Evolutionary conservation across 1,140 invertebrate genomes (phyloP), one percentile per base, ranked within the genome.

Genomic region (Drosophila mojavensis): DNA sequence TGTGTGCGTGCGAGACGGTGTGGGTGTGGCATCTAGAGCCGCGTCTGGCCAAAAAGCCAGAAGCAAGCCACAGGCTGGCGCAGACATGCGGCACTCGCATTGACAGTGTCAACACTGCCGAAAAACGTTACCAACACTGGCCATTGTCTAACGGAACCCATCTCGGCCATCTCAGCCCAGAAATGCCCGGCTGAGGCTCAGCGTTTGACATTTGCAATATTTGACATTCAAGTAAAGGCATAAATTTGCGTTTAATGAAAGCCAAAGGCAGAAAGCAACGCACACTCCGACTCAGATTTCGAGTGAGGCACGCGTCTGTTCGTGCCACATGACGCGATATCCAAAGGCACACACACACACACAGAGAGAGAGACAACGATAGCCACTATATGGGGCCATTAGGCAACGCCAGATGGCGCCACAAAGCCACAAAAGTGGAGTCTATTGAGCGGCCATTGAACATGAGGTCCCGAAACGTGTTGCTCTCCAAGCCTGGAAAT

Each of bases 161-260:
- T 71, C 68, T 72, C 60, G 50, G 30, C 45, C 59, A 17, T 17
- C 59, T 53, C 53, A 36, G 70, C 43, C 43, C 43, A 6, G n/a
- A 17, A 17, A 17, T 17, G 20, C 20, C n/a, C 43, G 5, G 43
- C 43, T 9, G n/a, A 15, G 51, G 70, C 43, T 61, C 43, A 60
- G 65, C 78, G 63, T 81, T 83, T 83, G 82, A 84, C 76, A 89
- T 90, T 90, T 85, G 81, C 85, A 77, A 90, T 90, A 90, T 90
- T 90, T 90, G 85, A 90, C 84, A 89, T 83, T 88, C 72, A 88
- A 88, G 84, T 82, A 83, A 85, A 82, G 76, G 85, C 76, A 90
- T 90, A 90, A 90, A 90, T 90, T 90, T 84, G 76, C 77, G 79
- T 90, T 90, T 90, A 90, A 90, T 90, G 81, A 90, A 90, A 90